Percentiles rank a stretch among this genome's conserved stretches.
Conservation (phyloP, 2,113 vertebrate species). For the Agelaius phoeniceus region DNA sequence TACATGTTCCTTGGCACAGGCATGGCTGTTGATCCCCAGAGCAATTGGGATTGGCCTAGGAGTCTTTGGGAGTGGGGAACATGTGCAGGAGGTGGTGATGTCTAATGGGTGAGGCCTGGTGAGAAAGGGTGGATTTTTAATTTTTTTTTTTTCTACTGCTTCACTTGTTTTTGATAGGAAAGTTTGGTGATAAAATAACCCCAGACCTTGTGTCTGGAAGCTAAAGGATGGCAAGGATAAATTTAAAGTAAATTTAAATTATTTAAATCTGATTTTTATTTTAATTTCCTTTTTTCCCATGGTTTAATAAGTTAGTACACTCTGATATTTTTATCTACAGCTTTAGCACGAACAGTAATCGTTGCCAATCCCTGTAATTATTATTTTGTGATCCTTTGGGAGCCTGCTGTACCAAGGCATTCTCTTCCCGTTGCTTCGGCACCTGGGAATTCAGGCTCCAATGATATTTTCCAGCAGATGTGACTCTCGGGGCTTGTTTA, state of each 20-base stretch:
- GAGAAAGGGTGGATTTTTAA: not conserved
- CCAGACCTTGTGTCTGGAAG: not conserved
- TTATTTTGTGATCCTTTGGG: conserved; percentile 8
- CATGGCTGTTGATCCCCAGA: not conserved
- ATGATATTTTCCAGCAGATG: conserved; percentile 71
- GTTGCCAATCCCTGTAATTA: not conserved
- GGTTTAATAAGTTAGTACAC: rapidly evolving
- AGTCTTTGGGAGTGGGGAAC: not conserved
- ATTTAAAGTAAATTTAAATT: not conserved
- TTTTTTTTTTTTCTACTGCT: not conserved
- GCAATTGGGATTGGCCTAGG: not conserved
- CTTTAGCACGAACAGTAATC: not conserved
- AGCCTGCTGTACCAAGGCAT: conserved; percentile 3
- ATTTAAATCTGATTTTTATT: not conserved
- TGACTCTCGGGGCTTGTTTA: conserved; percentile 64
- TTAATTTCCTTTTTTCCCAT: not conserved
- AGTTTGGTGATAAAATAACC: not conserved
- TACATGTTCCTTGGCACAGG: not conserved
- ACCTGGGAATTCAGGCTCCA: conserved; percentile 66
- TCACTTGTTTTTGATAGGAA: not conserved
- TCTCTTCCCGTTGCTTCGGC: conserved; percentile 56
- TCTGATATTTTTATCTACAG: not conserved
- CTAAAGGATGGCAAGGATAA: not conserved
- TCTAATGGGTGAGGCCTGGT: not conserved
- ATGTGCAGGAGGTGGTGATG: rapidly evolving